phyloP scores from a whole-genome alignment of 1,140 invertebrate genomes.

The Drosophila asahinai region DNA sequence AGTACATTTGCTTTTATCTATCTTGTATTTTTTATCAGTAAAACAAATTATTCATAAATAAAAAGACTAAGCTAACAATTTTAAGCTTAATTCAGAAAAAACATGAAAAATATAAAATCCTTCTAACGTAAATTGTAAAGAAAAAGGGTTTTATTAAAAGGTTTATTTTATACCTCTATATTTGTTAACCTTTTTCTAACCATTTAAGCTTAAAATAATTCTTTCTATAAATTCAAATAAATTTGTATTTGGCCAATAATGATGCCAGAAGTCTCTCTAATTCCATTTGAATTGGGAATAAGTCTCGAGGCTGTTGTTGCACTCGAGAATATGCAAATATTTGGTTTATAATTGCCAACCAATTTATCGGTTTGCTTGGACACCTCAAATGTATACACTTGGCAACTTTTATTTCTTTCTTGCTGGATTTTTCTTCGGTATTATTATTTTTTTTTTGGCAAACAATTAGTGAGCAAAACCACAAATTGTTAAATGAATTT shows the following conservation, averaged over 20 bases:
- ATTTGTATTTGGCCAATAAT: conserved; percentile 24
- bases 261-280: conserved; percentile 30
- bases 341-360: conserved; percentile 55
- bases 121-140: neutral
- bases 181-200: no score
- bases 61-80: no score
- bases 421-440: neutral
- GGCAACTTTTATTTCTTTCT: conserved; percentile 15
- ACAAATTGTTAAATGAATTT: conserved; percentile 77
- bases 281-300: conserved; percentile 45
- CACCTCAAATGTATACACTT: conserved; percentile 47
- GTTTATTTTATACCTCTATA: neutral
- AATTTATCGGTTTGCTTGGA: conserved; percentile 50
- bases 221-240: neutral
- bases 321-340: conserved; percentile 51
- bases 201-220: neutral
- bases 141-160: no score
- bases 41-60: neutral
- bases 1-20: neutral
- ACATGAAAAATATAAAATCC: no score
- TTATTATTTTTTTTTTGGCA: conserved; percentile 22
- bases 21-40: neutral
- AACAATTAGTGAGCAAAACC: conserved; percentile 64
- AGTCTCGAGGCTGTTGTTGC: conserved; percentile 14
- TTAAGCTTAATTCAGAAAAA: no score